A percentile compares a stretch with the other conserved stretches of the same genome.
phyloP scores from a whole-genome alignment of 2,113 vertebrate genomes.

The Pelodiscus sinensis region DNA sequence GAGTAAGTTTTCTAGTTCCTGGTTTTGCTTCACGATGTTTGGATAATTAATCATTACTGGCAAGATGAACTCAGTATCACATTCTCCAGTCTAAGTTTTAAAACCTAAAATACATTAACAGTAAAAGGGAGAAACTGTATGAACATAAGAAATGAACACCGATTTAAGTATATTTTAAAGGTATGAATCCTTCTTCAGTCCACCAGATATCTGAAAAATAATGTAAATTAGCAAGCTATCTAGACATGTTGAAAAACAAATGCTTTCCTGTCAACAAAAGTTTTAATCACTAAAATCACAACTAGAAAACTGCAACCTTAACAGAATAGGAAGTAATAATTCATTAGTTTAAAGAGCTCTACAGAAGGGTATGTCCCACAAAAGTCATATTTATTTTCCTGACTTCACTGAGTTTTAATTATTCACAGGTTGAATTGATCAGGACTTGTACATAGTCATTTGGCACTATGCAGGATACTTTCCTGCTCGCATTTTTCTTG shows the following conservation, averaged over 20 bases:
- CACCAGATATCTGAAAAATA: slow-evolving; percentile 30
- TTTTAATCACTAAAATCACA: slow-evolving; percentile 45
- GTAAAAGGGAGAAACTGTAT: neutral
- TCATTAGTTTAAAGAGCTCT: slow-evolving; percentile 19
- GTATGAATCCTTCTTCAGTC: neutral
- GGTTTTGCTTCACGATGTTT: neutral
- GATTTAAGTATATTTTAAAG: neutral
- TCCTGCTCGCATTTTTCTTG: slow-evolving; percentile 17
- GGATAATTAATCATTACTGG: neutral
- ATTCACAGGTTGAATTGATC: slow-evolving; percentile 39
- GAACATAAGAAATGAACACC: slow-evolving; percentile 5
- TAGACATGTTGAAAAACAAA: slow-evolving; percentile 30
- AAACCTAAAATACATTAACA: neutral
- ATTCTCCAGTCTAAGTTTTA: neutral
- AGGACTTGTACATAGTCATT: slow-evolving; percentile 1
- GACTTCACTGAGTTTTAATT: slow-evolving; percentile 53
- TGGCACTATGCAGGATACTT: neutral
- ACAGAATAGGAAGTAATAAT: slow-evolving; percentile 32
- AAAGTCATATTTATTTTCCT: slow-evolving; percentile 35
- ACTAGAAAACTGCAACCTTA: slow-evolving; percentile 3
- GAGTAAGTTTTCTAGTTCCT: neutral
- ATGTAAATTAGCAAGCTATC: slow-evolving; percentile 45
- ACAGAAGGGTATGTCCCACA: neutral
- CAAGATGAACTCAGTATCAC: neutral
- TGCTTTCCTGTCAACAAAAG: slow-evolving; percentile 24